Base-by-base conservation (phyloP, 2,113 vertebrate genomes). In the Muscicapa adusta region DNA sequence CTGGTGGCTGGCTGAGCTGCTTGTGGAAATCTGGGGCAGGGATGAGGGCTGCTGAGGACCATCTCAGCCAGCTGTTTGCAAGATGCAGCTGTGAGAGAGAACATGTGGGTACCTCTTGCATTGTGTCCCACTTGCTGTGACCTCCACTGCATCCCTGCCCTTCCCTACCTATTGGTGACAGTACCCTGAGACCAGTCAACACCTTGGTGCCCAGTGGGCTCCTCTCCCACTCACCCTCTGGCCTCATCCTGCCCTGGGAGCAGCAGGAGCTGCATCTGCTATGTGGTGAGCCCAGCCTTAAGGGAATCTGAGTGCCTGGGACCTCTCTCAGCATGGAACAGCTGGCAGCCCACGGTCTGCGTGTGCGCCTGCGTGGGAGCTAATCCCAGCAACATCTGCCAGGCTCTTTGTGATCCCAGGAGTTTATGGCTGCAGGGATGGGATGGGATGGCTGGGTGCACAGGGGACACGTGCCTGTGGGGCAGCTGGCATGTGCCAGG, bases 371-470 rank as follows among this genome's bases (percentile, higher is more conserved):
- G 74, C 25, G 63, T 74, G 81, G 86, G 67, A 85, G 71, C 56
- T 96, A 95, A 97, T 93, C 94, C 95, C 38, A 2, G 91, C 70
- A 91, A 91, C 95, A 94, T 94, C 89, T 96, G 94, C 85, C 87
- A 31, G 87, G 77, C 84, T 95, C 85, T 66, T 18, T 56, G 88
- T 0, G 1, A 36, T 43, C 72, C 76, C 3, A 0, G 61, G 56
- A 53, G 81, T 1, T 88, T 57, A 74, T 9, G 48, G 54, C 73
- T 50, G 57, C 10, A 2, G n/a, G 66, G 45, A 51, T 66, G 88
- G 66, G 45, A 51, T 66, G 88, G 65, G 20, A 18, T 1, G 8
- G 31, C 42, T 1, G 50, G 10, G n/a, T 74, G 72, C 7, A 1
- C 9, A 1, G 56, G 38, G 47, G 36, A 81, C 86, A 95, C 51